Evolutionary conservation across 1,140 invertebrate species (phyloP), one percentile per base, ranked within the genome.

Genomic region (Macrosteles quadrilineatus): DNA sequence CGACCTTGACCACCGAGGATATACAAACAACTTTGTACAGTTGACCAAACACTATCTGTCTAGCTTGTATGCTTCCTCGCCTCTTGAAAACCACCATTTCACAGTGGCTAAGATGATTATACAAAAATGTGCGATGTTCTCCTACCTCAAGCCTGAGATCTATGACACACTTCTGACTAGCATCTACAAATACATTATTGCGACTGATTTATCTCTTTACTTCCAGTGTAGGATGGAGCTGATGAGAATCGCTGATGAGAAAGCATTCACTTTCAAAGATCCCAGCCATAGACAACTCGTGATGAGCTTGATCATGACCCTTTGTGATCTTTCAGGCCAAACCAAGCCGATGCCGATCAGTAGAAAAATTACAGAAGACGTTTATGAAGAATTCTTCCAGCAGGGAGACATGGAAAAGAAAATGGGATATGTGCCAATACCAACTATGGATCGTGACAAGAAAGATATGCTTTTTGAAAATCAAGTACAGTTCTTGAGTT

Each of bases 271-370:
- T 11, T 59, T 59, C n/a, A 59, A 59, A 30, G 27, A 59, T 59
- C 21, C 23, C 2, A 30, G n/a, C 11, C 55, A 59, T 30, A 14
- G 55, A 30, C 12, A 23, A 29, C 76, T 85, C 50, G 73, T 85
- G 17, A 85, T 84, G 80, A 80, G 82, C 3, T 82, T 86, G 9
- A 77, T 85, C 69, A 87, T 87, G 85, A 86, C 84, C 3, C 81
- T 80, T 2, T 83, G 82, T 67, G 85, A 87, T 76, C 75, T 87
- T 47, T 85, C 85, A 1, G 84, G 82, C 2, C 80, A 79, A 32
- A 84, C 81, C 69, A 87, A 86, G 70, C 85, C 85, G 0, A 86
- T 85, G 68, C 76, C 78, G 9, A 77, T 85, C 6, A 32, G 32
- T 27, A 66, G 31, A 17, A 66, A 43, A 23, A 40, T 1, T 11